Base-by-base conservation (phyloP, 37 sponge, comb jelly and placozoan species). In the Chondrosia reniformis region DNA sequence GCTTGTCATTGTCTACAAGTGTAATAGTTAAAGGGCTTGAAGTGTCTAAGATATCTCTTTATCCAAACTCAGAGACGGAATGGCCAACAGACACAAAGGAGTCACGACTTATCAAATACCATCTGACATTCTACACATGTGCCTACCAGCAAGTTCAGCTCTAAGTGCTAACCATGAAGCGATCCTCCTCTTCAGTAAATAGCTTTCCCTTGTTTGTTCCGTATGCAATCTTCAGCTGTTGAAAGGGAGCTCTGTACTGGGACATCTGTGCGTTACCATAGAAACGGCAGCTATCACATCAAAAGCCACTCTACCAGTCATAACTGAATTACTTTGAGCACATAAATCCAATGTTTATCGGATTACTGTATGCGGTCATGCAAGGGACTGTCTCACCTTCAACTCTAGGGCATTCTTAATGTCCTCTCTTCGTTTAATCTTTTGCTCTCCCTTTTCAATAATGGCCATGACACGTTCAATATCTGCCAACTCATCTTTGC, bases 131-230 rank as follows among this genome's bases (percentile, higher is more conserved):
- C n/a, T n/a, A n/a, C n/a, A n/a, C n/a, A n/a, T n/a, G n/a, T n/a
- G n/a, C n/a, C n/a, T n/a, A n/a, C n/a, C n/a, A n/a, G n/a, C n/a
- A n/a, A n/a, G n/a, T n/a, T n/a, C n/a, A n/a, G n/a, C n/a, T n/a
- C n/a, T n/a, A n/a, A 85, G 4, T 55, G 43, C 89, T 82, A 46
- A 96, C 89, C 77, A 97, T 55, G 52, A 84, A 98, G 62, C 99
- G 79, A 38, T 98, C 99, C 74, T 98, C 99, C 55, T 98, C 99
- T 75, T 98, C 99, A 34, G 94, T 95, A 76, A 95, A 98, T 81
- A 95, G 93, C 74, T 95, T 95, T 17, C 99, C 96, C 75, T 98
- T 98, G 79, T 95, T 95, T 28, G 96, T 98, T 24, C 94, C 96
- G 82, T 98, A 98, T 36, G 90, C 86, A 55, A 98, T 98, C 76